Evolutionary conservation across 2,888 invertebrate species (phyloP).

Genomic region (Drosophila pseudotalamancana): DNA sequence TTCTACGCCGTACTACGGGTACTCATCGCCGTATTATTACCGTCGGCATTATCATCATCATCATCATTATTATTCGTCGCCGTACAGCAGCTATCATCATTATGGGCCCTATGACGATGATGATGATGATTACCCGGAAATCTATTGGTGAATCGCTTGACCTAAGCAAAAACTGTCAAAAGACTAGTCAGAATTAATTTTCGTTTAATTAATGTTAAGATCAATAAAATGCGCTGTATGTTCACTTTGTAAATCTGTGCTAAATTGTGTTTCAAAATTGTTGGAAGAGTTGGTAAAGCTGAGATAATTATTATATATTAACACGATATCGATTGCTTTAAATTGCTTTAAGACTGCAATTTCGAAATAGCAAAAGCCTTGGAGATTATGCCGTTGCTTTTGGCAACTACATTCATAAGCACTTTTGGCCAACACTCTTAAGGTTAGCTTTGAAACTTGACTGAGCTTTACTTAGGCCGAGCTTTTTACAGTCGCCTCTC

Average conservation of each 20-base stretch:
- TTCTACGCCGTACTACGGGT: slow-evolving; percentile 30
- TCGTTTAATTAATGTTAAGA: slow-evolving; percentile 10
- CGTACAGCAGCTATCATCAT: slow-evolving; percentile 30
- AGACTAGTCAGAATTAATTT: slow-evolving; percentile 25
- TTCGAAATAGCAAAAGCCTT: too few species aligned
- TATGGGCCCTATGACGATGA: slow-evolving; percentile 1
- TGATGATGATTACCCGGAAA: slow-evolving; percentile 4
- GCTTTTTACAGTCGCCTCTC: neutral
- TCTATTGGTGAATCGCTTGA: slow-evolving; percentile 21
- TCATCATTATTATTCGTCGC: slow-evolving; percentile 36
- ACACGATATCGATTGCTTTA: too few species aligned
- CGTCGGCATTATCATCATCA: slow-evolving; percentile 23
- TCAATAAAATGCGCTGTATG: slow-evolving; percentile 35
- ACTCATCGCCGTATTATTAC: slow-evolving; percentile 17
- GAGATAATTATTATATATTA: too few species aligned
- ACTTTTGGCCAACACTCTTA: neutral
- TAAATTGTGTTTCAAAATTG: neutral
- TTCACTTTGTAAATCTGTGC: neutral
- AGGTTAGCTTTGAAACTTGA: neutral
- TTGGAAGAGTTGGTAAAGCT: neutral
- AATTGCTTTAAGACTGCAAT: too few species aligned
- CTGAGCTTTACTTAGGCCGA: slow-evolving; percentile 4
- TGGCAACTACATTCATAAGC: neutral
- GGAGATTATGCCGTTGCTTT: too few species aligned
- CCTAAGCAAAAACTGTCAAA: slow-evolving; percentile 24